Evolutionary conservation across 2,113 vertebrate species (phyloP), one percentile per base, ranked within the genome.

Genomic region (Prunella fulvescens): DNA sequence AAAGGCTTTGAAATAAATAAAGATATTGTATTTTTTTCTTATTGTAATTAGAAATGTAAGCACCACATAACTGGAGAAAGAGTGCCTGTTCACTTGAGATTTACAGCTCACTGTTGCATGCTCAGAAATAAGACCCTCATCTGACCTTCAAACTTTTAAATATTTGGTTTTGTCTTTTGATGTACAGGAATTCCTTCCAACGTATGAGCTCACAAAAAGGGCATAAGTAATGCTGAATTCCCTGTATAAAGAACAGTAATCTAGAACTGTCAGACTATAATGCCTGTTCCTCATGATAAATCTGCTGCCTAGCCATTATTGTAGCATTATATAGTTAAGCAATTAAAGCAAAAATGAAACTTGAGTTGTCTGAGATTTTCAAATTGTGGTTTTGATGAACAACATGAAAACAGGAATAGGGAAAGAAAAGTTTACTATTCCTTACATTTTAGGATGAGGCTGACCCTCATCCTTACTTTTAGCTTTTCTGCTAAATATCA

Each of bases 131-230:
- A 88, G 88, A 62, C 29, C 19, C 18, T 88, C n/a, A 40, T 69
- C 76, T 80, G 62, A 85, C 39, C 45, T 86, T 70, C 42, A 82
- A 62, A 74, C 47, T 17, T 87, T 56, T 81, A 70, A 81, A 72
- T 87, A 85, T 48, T 85, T 95, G 50, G 64, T 85, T 86, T 95
- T 92, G 62, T 66, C 47, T 88, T 81, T 62, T 87, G 56, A 81
- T 1, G 0, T 56, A 16, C 19, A 72, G 54, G 56, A 31, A 19
- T 74, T 66, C 37, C 14, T 78, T 53, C 71, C 11, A 86, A 92
- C 91, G 81, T 53, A 44, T 11, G 14, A 65, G 31, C 45, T 86
- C 56, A 47, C 6, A 37, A 76, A 53, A 90, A 23, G 33, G 48
- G 19, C 37, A 42, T 54, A 61, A 84, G 83, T 81, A 81, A 51